Percentiles rank a stretch among this genome's conserved stretches.
Conservation (phyloP, 2,797 vertebrate genomes). For the Anguilla obscura region DNA sequence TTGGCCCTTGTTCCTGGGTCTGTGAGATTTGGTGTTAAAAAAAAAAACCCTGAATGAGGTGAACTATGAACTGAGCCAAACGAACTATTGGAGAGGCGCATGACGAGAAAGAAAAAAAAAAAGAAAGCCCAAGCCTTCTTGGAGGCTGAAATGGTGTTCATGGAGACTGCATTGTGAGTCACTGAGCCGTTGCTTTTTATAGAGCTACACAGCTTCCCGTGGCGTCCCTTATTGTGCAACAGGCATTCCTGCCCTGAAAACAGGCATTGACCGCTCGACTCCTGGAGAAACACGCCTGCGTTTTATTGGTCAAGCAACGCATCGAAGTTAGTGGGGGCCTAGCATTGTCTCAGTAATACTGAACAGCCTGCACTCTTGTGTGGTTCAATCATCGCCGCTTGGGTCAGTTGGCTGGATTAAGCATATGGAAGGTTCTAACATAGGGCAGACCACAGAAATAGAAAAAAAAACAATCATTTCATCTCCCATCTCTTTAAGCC, state of each 20-base stretch:
- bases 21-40: slow-evolving; percentile 41
- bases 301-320: slow-evolving; percentile 58
- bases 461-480: slow-evolving; percentile 44
- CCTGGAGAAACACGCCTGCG: slow-evolving; percentile 55
- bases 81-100: slow-evolving; percentile 49
- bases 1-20: slow-evolving; percentile 38
- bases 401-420: slow-evolving; percentile 5
- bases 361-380: slow-evolving; percentile 37
- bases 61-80: slow-evolving; percentile 60
- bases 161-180: slow-evolving; percentile 64
- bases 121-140: slow-evolving; percentile 57
- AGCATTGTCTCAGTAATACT: slow-evolving; percentile 53
- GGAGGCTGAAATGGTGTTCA: slow-evolving; percentile 68
- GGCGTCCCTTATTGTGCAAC: slow-evolving; percentile 60
- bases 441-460: slow-evolving; percentile 41
- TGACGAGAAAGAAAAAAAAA: slow-evolving; percentile 51
- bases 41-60: slow-evolving; percentile 51
- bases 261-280: slow-evolving; percentile 56
- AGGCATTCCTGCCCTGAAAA: slow-evolving; percentile 57
- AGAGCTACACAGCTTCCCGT: slow-evolving; percentile 69
- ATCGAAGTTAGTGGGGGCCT: slow-evolving; percentile 44
- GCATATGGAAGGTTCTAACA: slow-evolving; percentile 48
- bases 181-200: slow-evolving; percentile 66
- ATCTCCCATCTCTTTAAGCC: slow-evolving; percentile 60
- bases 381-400: slow-evolving; percentile 26